A percentile compares a stretch with the other conserved stretches of the same genome.
phyloP scores from a whole-genome alignment of 2,888 invertebrate species.

The Poecilus cupreus region DNA sequence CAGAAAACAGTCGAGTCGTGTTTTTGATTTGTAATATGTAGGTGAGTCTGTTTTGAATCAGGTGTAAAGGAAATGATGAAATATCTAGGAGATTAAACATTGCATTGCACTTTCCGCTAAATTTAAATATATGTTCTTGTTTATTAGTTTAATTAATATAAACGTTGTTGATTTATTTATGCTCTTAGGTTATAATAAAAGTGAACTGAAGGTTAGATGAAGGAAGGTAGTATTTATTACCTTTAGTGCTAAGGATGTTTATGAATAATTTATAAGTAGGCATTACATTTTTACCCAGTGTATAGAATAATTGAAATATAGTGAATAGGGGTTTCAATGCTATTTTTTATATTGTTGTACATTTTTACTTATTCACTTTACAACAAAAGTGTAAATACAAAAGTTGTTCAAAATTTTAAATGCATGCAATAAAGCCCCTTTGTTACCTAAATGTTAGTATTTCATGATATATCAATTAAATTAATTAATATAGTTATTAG shows the following conservation, averaged over 20 bases:
- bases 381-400: too few relatives aligned
- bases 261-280: constrained; percentile 23
- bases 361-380: too few relatives aligned
- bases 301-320: not conserved
- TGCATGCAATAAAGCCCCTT: too few relatives aligned
- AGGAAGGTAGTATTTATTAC: constrained; percentile 24
- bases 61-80: constrained; percentile 31
- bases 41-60: constrained; percentile 1
- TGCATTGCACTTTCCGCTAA: constrained; percentile 5
- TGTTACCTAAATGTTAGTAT: too few relatives aligned
- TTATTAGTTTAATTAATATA: constrained; percentile 27
- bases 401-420: too few relatives aligned
- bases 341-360: too few relatives aligned
- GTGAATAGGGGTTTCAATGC: too few relatives aligned
- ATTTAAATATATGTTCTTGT: not conserved
- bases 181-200: constrained; percentile 5
- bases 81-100: not conserved
- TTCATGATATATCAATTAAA: too few relatives aligned
- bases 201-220: constrained; percentile 14
- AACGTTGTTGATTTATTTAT: constrained; percentile 29
- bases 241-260: not conserved
- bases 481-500: too few relatives aligned
- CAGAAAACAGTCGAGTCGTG: not conserved
- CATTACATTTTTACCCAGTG: not conserved
- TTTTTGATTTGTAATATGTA: constrained; percentile 12